These are phyloP conservation scores for Meloidogyne chitwoodi DNA, from an alignment of 1,140 invertebrate genomes.

Conservation along the genomic window DNA sequence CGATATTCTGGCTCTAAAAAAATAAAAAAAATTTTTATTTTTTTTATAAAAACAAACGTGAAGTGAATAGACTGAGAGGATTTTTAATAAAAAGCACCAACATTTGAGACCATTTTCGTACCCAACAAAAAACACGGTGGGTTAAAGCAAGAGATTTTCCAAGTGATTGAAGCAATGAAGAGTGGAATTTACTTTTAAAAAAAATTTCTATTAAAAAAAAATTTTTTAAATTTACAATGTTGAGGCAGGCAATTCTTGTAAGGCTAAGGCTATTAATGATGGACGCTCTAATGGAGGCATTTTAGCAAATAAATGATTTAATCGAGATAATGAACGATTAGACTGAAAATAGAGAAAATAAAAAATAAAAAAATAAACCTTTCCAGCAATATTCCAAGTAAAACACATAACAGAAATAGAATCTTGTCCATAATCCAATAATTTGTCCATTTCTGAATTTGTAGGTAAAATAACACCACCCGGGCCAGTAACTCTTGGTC, in stretches of 20 bases:
- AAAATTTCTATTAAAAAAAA: conserved; percentile 14
- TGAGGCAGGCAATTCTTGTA: conserved; percentile 45
- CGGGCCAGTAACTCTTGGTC: conserved; percentile 35
- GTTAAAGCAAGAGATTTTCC: conserved; percentile 40
- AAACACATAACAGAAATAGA: conserved; percentile 43
- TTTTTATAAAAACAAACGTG: conserved; percentile 21
- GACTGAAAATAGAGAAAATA: conserved; percentile 17
- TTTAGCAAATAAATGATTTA: conserved; percentile 38
- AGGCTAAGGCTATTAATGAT: conserved; percentile 40
- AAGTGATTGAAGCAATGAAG: conserved; percentile 32
- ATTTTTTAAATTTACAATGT: conserved; percentile 27
- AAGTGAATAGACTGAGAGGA: conserved; percentile 39
- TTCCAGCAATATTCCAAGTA: conserved; percentile 44
- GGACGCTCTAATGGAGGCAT: conserved; percentile 34
- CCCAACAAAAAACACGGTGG: conserved; percentile 47
- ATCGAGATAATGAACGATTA: conserved; percentile 1
- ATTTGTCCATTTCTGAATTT: conserved; percentile 17
- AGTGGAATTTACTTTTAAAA: conserved; percentile 35
- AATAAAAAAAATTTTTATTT: not conserved
- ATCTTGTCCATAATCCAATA: conserved; percentile 33
- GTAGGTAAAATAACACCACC: conserved; percentile 38
- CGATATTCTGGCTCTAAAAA: conserved; percentile 44
- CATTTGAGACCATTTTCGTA: conserved; percentile 51
- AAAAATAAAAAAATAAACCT: conserved; percentile 21
- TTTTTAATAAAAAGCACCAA: conserved; percentile 39